Evolutionary conservation across 2,113 vertebrate species (phyloP).

Genomic region (Crotalus viridis): DNA sequence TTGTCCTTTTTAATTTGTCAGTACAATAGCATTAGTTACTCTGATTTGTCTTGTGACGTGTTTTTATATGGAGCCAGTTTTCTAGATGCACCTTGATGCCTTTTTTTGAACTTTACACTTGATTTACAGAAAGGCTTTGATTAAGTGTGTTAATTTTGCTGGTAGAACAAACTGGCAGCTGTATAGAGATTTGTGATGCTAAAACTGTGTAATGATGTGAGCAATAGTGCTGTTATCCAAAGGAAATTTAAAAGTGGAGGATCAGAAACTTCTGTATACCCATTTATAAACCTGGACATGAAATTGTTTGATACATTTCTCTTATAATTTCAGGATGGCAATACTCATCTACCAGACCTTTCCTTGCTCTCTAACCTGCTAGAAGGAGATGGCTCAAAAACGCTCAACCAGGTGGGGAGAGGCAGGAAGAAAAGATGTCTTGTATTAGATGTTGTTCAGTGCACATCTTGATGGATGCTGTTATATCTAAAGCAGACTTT

Average conservation of each 20-base stretch:
- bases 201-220: background rate
- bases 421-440: background rate
- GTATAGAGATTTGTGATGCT: background rate
- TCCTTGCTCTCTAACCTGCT: conserved; percentile 17
- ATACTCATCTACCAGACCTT: conserved; percentile 21
- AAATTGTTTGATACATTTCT: background rate
- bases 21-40: background rate
- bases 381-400: conserved; percentile 4
- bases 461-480: background rate
- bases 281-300: background rate
- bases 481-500: background rate
- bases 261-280: background rate
- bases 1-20: background rate
- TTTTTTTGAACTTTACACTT: background rate
- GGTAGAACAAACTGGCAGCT: no score
- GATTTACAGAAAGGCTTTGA: background rate
- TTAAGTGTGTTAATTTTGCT: background rate
- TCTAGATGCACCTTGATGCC: background rate
- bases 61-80: background rate
- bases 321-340: conserved; percentile 14
- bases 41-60: background rate
- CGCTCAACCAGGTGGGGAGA: background rate
- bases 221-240: no score
- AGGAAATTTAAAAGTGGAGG: background rate
- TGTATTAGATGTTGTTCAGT: background rate